These are phyloP conservation scores for Thereva nobilitata DNA, from an alignment of 2,888 invertebrate genomes.

Conservation along the genomic window DNA sequence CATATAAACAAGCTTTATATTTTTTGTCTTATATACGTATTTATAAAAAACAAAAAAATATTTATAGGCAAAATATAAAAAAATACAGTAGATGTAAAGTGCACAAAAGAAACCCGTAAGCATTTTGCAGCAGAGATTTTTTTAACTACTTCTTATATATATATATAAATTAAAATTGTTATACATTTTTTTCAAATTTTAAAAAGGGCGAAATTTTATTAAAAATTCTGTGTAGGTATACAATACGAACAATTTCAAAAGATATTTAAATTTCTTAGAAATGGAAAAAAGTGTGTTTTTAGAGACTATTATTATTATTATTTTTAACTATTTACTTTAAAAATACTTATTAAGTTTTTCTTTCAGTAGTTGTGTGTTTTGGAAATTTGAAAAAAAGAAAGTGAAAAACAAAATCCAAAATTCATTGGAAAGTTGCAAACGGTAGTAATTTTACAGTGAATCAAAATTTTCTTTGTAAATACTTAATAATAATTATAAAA, in stretches of 20 bases:
- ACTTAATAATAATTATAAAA: too few species aligned
- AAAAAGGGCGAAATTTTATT: not conserved
- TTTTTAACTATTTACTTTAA: constrained; percentile 11
- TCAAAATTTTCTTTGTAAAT: too few species aligned
- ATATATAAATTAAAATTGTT: constrained; percentile 12
- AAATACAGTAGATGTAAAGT: constrained; percentile 23
- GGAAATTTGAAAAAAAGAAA: constrained; percentile 7
- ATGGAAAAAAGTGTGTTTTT: constrained; percentile 6
- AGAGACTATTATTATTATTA: constrained; percentile 9
- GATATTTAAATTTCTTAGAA: constrained; percentile 14
- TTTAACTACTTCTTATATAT: constrained; percentile 17
- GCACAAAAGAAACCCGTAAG: constrained; percentile 14
- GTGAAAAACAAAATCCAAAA: not conserved
- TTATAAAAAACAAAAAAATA: constrained; percentile 23
- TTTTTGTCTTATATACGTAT: constrained; percentile 38
- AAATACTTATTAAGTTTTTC: constrained; percentile 21
- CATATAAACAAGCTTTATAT: constrained; percentile 36
- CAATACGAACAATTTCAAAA: constrained; percentile 1
- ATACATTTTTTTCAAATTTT: constrained; percentile 22
- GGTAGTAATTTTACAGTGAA: too few species aligned
- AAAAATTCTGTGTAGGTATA: constrained; percentile 13
- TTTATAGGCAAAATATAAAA: constrained; percentile 30
- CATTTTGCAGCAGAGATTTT: constrained; percentile 2
- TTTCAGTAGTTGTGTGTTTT: constrained; percentile 29
- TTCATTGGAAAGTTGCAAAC: too few species aligned